Evolutionary conservation across 2,888 invertebrate genomes (phyloP).

Genomic region (Marasmarcha lunaedactyla): DNA sequence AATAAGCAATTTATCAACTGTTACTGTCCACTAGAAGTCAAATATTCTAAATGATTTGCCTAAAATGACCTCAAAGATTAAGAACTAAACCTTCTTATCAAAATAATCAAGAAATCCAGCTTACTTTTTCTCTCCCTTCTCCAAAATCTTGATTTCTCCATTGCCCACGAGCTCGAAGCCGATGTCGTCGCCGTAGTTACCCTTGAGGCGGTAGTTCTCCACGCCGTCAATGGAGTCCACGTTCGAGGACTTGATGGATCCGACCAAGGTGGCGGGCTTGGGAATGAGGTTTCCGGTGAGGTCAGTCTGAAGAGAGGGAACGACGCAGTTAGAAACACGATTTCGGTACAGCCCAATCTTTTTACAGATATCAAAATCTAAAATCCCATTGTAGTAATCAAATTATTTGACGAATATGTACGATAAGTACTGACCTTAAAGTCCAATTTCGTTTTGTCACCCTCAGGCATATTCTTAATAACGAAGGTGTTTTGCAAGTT

Average conservation of each 20-base stretch:
- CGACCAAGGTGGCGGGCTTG: conserved; percentile 31
- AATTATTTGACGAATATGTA: too few species aligned
- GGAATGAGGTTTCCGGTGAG: conserved; percentile 40
- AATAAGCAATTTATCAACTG: too few species aligned
- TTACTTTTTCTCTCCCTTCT: conserved; percentile 47
- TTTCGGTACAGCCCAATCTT: too few species aligned
- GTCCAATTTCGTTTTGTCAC: conserved; percentile 35
- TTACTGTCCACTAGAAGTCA: too few species aligned
- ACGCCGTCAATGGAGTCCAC: conserved; percentile 28
- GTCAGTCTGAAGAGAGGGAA: conserved; percentile 33
- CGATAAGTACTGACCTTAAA: conserved; percentile 43
- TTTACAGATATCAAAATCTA: too few species aligned
- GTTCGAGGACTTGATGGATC: conserved; percentile 25
- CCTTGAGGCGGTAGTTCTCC: conserved; percentile 44
- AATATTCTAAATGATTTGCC: neutral
- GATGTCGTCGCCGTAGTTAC: conserved; percentile 52
- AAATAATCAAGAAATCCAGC: conserved; percentile 14
- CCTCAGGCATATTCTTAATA: conserved; percentile 34
- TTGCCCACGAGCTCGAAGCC: conserved; percentile 48
- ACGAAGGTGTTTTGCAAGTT: conserved; percentile 32
- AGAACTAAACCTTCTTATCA: neutral
- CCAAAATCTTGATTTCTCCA: conserved; percentile 30
- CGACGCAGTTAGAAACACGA: too few species aligned
- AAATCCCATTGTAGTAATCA: too few species aligned
- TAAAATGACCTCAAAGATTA: too few species aligned